phyloP scores from a whole-genome alignment of 1,140 invertebrate species.

The Eriosoma lanigerum region DNA sequence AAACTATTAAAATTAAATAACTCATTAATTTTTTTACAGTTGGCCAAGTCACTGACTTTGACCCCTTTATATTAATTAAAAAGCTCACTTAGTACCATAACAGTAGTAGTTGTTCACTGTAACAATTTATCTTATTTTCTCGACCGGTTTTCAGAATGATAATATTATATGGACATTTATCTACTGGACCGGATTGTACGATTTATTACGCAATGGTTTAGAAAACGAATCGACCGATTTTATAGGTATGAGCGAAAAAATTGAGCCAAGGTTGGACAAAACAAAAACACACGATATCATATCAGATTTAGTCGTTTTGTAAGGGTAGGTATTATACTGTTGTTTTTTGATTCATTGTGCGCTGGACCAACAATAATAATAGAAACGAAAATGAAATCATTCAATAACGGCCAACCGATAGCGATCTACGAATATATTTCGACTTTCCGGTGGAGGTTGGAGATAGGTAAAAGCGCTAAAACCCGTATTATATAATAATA shows the following conservation, averaged over 20 bases:
- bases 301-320: neutral
- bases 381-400: conserved; percentile 38
- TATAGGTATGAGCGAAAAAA: neutral
- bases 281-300: neutral
- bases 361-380: neutral
- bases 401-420: conserved; percentile 39
- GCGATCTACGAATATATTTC: conserved; percentile 16
- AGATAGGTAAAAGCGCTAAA: too few species aligned
- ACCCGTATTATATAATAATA: too few species aligned
- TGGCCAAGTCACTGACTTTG: too few species aligned
- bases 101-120: too few species aligned
- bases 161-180: neutral
- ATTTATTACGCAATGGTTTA: too few species aligned
- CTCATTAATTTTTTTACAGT: too few species aligned
- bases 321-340: too few species aligned
- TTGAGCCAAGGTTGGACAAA: neutral
- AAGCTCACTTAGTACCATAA: too few species aligned
- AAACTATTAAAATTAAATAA: too few species aligned
- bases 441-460: conserved; percentile 33
- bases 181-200: neutral
- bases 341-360: neutral
- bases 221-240: too few species aligned
- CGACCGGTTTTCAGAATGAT: conserved; percentile 16
- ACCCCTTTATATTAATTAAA: too few species aligned
- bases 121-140: conserved; percentile 25